These are phyloP conservation scores for Mesopsocus fuscifrons DNA, from an alignment of 2,888 invertebrate species.

Conservation along the genomic window DNA sequence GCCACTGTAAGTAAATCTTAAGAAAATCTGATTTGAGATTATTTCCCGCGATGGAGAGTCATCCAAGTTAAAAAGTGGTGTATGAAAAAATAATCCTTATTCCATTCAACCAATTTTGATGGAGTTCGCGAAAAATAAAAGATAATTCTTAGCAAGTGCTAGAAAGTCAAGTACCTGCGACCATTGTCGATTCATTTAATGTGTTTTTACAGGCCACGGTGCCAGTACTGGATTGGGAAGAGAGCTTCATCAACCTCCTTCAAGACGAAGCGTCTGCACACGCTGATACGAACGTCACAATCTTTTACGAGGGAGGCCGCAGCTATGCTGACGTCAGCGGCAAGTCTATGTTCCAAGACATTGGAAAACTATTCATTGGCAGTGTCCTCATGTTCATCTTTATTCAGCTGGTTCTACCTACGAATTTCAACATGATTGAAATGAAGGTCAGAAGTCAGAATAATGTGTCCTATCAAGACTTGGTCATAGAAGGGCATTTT, in stretches of 20 bases:
- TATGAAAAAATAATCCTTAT: too few relatives aligned
- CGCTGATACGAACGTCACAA: slow-evolving; percentile 24
- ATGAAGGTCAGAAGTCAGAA: slow-evolving; percentile 41
- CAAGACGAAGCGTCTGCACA: slow-evolving; percentile 22
- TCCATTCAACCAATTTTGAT: too few relatives aligned
- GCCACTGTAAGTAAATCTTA: too few relatives aligned
- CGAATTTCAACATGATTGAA: slow-evolving; percentile 55
- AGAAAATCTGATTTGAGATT: too few relatives aligned
- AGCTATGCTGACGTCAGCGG: slow-evolving; percentile 61
- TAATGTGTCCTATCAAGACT: too few relatives aligned
- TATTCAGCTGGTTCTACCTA: slow-evolving; percentile 43
- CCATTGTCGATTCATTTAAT: too few relatives aligned
- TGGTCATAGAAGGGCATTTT: too few relatives aligned
- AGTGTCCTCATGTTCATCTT: slow-evolving; percentile 53
- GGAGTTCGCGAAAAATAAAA: too few relatives aligned
- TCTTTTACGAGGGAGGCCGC: slow-evolving; percentile 40
- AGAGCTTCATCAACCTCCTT: slow-evolving; percentile 31
- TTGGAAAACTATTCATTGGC: slow-evolving; percentile 46
- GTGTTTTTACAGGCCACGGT: slow-evolving; percentile 26
- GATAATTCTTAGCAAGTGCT: too few relatives aligned
- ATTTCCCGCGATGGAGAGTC: too few relatives aligned
- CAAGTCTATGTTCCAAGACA: slow-evolving; percentile 49
- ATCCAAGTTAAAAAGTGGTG: too few relatives aligned
- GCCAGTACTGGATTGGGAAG: slow-evolving; percentile 39
- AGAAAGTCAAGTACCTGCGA: too few relatives aligned